These are phyloP conservation scores for Malacoraja senta DNA, from an alignment of 2,797 vertebrate genomes.

Conservation along the genomic window DNA sequence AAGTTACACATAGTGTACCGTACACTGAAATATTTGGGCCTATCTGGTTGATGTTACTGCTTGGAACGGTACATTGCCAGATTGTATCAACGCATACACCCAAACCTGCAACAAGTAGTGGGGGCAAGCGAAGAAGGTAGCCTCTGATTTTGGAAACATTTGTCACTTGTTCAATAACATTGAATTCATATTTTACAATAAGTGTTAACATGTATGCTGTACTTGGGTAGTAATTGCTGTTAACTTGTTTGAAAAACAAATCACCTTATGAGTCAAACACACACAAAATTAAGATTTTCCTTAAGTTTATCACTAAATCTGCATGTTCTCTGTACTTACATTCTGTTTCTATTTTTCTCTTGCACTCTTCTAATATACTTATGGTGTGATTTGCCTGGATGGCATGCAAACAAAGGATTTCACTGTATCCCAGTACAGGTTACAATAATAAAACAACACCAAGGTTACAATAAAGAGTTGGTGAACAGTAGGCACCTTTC, in stretches of 20 bases:
- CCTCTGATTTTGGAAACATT: not conserved
- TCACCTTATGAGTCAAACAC: not conserved
- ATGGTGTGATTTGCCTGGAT: no score
- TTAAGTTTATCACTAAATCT: not conserved
- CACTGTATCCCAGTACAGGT: no score
- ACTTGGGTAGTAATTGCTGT: not conserved
- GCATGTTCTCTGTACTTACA: no score
- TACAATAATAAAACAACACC: no score
- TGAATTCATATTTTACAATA: not conserved
- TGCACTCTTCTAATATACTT: no score
- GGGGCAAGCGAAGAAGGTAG: slow-evolving; percentile 85
- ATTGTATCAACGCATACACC: slow-evolving; percentile 95
- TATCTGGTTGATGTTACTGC: slow-evolving; percentile 88
- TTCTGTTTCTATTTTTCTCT: no score
- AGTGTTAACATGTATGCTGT: not conserved
- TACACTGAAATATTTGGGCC: slow-evolving; percentile 85
- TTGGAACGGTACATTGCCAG: slow-evolving; percentile 97
- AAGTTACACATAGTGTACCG: slow-evolving; percentile 79
- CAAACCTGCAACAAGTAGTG: slow-evolving; percentile 69
- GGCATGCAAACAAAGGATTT: no score
- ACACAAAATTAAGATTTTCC: no score
- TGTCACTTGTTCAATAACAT: not conserved
- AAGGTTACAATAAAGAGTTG: not conserved
- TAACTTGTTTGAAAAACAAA: not conserved
- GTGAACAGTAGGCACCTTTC: not conserved